Evolutionary conservation across 2,113 vertebrate species (phyloP).

Genomic region (Trichomycterus rosablanca): DNA sequence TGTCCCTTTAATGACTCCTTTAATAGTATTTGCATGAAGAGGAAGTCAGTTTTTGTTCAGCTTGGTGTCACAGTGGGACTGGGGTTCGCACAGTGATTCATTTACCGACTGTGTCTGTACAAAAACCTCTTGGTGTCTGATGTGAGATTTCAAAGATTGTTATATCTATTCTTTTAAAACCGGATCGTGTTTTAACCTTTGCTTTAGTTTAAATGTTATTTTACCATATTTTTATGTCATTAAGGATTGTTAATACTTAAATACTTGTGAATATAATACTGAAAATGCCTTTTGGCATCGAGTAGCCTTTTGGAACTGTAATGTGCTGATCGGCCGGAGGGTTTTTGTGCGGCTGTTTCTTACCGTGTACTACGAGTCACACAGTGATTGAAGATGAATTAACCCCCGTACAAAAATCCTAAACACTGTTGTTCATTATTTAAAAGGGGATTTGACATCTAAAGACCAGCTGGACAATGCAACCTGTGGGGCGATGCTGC

Average conservation of each 20-base stretch:
- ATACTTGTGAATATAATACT: too few species aligned
- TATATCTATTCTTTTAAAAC: too few species aligned
- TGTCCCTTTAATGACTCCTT: background rate
- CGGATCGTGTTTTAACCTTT: too few species aligned
- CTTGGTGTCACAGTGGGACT: conserved; percentile 19
- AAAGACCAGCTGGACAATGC: background rate
- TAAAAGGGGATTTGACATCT: background rate
- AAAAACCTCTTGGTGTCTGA: too few species aligned
- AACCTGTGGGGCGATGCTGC: background rate
- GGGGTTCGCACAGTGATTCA: conserved; percentile 34
- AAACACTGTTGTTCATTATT: background rate
- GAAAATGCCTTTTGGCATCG: too few species aligned
- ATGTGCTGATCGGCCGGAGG: too few species aligned
- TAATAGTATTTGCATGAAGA: background rate
- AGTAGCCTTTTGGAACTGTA: too few species aligned
- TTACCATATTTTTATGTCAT: too few species aligned
- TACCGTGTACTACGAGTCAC: conserved; percentile 39
- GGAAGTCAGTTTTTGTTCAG: conserved; percentile 28
- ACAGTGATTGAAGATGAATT: conserved; percentile 29
- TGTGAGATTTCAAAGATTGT: too few species aligned
- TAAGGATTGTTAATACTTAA: too few species aligned
- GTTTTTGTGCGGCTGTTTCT: conserved; percentile 50
- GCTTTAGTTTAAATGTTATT: too few species aligned
- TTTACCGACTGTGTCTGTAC: background rate
- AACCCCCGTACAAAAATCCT: conserved; percentile 34